Conservation (phyloP, 1,140 invertebrate species). For the Drosophila pectinifera region DNA sequence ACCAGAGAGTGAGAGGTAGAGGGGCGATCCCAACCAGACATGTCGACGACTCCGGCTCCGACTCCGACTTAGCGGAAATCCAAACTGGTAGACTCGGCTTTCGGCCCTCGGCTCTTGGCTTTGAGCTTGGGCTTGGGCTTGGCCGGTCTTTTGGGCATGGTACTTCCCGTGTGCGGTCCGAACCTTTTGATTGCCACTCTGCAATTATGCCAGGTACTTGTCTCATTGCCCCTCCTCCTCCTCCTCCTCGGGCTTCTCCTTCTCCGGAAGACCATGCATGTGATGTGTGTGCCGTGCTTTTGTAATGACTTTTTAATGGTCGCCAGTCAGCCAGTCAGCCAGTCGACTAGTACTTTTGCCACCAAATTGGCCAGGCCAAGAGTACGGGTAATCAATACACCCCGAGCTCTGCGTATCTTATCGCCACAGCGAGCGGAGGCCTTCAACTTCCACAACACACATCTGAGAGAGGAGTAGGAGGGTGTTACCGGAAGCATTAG, state of each 20-base stretch:
- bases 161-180: slow-evolving; percentile 61
- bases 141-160: slow-evolving; percentile 57
- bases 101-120: neutral
- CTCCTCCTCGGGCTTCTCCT: no score
- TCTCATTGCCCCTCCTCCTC: neutral
- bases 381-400: slow-evolving; percentile 49
- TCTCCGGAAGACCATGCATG: slow-evolving; percentile 2
- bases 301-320: slow-evolving; percentile 66
- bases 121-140: neutral
- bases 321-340: no score
- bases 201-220: slow-evolving; percentile 69
- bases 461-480: slow-evolving; percentile 5
- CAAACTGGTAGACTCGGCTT: slow-evolving; percentile 22
- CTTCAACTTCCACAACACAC: slow-evolving; percentile 54
- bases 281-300: slow-evolving; percentile 42
- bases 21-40: slow-evolving; percentile 25
- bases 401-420: slow-evolving; percentile 53
- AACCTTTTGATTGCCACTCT: slow-evolving; percentile 45
- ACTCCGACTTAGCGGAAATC: slow-evolving; percentile 57
- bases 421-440: slow-evolving; percentile 39
- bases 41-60: slow-evolving; percentile 38
- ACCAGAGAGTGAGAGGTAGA: neutral
- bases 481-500: slow-evolving; percentile 76
- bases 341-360: slow-evolving; percentile 48
- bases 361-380: slow-evolving; percentile 49